A percentile compares a stretch with the other conserved stretches of the same genome.
phyloP scores from a whole-genome alignment of 92 coral and sea anemone species.

The Bergia sp. region DNA sequence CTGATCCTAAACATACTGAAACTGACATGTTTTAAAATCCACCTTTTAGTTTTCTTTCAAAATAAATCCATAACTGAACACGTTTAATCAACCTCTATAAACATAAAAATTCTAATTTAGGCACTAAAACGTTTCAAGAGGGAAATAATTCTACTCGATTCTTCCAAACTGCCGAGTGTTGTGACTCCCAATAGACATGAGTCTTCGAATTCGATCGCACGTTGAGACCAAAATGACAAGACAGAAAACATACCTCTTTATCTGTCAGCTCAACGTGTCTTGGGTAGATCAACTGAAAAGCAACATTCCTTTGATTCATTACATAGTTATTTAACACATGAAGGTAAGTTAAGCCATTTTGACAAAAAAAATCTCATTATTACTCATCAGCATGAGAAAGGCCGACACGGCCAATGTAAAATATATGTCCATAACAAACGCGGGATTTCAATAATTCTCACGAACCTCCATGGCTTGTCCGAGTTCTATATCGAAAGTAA shows the following conservation, averaged over 20 bases:
- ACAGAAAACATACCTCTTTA: not conserved
- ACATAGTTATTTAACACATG: not conserved
- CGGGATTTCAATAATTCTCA: not conserved
- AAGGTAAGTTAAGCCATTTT: not conserved
- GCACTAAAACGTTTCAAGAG: not conserved
- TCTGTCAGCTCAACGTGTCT: constrained; percentile 87
- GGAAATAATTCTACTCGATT: not conserved
- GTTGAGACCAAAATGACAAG: not conserved
- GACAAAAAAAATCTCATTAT: not conserved
- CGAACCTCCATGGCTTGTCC: constrained; percentile 98
- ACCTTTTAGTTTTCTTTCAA: not conserved
- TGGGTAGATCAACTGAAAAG: constrained; percentile 85
- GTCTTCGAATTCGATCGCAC: not conserved
- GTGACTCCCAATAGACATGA: too few species aligned
- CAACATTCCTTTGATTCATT: constrained; percentile 26
- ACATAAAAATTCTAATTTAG: not conserved
- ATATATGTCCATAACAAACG: not conserved
- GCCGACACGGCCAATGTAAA: not conserved
- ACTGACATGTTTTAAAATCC: not conserved
- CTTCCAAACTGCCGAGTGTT: not conserved
- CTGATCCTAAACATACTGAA: not conserved
- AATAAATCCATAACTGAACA: not conserved
- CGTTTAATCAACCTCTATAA: not conserved
- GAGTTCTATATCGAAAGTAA: constrained; percentile 95
- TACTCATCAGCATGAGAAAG: not conserved